Evolutionary conservation across 2,888 invertebrate species (phyloP), one percentile per base, ranked within the genome.

Genomic region (Gastrophysa polygoni): DNA sequence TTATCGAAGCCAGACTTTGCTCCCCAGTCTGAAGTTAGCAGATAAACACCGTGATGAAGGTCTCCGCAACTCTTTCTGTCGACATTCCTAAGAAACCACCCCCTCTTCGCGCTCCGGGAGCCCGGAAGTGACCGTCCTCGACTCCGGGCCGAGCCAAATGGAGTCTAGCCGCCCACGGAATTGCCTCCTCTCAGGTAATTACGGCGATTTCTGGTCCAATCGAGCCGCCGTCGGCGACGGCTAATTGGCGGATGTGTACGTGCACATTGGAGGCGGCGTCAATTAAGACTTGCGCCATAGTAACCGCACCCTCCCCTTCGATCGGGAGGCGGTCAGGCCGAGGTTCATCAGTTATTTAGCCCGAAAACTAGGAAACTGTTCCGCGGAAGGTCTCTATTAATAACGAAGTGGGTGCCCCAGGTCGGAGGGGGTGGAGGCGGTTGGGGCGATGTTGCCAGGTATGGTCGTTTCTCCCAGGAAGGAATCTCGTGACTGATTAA

Each of bases 231-330:
- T 71, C 70, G 71, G 74, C 68, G 71, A 69, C 70, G 77, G 80
- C 80, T 81, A 81, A 81, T 81, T 81, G 81, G 81, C 74, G 77
- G 79, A 78, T 76, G 80, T 77, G 76, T 77, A 79, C 79, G 78
- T 80, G 79, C 78, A 78, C 74, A 74, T 69, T 71, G 80, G 78
- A 78, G 80, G 79, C 81, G 80, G 80, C 76, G 79, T 76, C 78
- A 76, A 77, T 76, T 77, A 78, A 77, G 73, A 73, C 75, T 73
- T 78, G 80, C 79, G 78, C 78, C 71, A 73, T 75, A 71, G 67
- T 71, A 69, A 70, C 74, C 76, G 72, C 74, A 72, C 75, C 71
- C 71, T 59, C 38, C 38, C 38, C 6, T 3, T 38, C 1, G 4
- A 3, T 63, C 66, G 69, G 57, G 71, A 73, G 71, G 85, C 86